These are phyloP conservation scores for Neopelma chrysocephalum DNA, from an alignment of 2,797 vertebrate genomes.

Conservation along the genomic window DNA sequence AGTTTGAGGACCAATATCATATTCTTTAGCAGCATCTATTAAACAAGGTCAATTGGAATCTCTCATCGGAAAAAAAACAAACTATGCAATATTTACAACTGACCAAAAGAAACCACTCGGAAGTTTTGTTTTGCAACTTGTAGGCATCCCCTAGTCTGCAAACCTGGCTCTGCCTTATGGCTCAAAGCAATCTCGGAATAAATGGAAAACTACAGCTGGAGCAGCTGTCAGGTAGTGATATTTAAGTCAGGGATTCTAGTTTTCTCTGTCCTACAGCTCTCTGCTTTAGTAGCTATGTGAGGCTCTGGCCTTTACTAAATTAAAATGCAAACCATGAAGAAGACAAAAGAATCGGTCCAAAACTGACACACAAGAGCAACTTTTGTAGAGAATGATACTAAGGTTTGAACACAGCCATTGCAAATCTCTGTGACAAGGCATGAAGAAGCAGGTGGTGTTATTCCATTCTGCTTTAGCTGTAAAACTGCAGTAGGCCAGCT, in stretches of 20 bases:
- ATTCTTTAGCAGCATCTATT: constrained; percentile 13
- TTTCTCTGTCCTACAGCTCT: background rate
- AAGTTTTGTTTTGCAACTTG: background rate
- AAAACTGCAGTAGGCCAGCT: background rate
- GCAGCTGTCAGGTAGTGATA: background rate
- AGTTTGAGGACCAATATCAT: constrained; percentile 23
- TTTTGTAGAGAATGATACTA: background rate
- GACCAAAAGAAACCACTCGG: background rate
- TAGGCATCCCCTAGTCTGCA: background rate
- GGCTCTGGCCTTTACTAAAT: background rate
- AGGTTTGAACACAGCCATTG: background rate
- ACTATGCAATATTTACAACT: background rate
- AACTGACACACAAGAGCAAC: background rate
- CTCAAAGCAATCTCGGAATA: background rate
- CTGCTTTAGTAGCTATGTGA: background rate
- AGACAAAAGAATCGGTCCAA: background rate
- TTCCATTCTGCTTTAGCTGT: background rate
- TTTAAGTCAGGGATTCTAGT: background rate
- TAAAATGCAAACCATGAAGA: background rate
- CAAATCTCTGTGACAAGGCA: background rate
- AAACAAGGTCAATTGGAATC: constrained; percentile 41
- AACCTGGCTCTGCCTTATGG: background rate
- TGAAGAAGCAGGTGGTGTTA: background rate
- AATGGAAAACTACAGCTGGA: background rate
- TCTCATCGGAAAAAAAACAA: background rate